Evolutionary conservation across 2,113 vertebrate genomes (phyloP), one percentile per base, ranked within the genome.

Genomic region (Zeus faber): DNA sequence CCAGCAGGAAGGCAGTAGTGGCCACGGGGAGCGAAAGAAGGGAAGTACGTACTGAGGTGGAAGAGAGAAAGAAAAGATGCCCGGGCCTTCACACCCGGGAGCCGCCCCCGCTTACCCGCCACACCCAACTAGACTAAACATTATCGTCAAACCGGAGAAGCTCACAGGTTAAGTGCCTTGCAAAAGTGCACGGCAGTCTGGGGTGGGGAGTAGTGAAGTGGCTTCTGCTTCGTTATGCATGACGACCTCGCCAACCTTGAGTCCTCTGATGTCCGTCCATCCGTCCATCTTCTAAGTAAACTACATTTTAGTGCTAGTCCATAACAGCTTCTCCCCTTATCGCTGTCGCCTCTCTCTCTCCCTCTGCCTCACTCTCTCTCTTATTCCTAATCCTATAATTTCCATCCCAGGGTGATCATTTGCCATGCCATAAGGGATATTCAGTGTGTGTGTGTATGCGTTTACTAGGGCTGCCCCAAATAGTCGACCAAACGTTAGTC

Each of bases 351-450:
- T 51, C 58, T 70, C 52, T 6, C 58, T 61, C 41, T 22, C 10
- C 3, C 14, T 49, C n/a, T 26, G 10, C 9, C 7, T 25, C 39
- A 6, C n/a, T 21, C 25, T 20, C 20, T 9, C 37, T 2, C 17
- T 8, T 23, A 0, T 35, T 14, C 40, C 24, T 74, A 71, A 79
- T 68, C 74, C 67, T 35, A 47, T 55, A 41, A 65, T 68, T 78
- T 79, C 51, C 67, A 62, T 79, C 72, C 70, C 61, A 58, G 68
- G 63, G 71, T 70, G 67, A 63, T 75, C 59, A 84, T 82, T 81
- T 73, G 74, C 49, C 27, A 62, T 39, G 75, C 68, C 54, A 54
- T 50, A 50, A 55, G 39, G 37, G 21, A 64, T 41, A 49, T 23
- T 61, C 27, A 51, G 11, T 27, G 44, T 44, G 55, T 24, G 22